Conservation (phyloP, 2,888 invertebrate genomes). For the Rosalia funebris region DNA sequence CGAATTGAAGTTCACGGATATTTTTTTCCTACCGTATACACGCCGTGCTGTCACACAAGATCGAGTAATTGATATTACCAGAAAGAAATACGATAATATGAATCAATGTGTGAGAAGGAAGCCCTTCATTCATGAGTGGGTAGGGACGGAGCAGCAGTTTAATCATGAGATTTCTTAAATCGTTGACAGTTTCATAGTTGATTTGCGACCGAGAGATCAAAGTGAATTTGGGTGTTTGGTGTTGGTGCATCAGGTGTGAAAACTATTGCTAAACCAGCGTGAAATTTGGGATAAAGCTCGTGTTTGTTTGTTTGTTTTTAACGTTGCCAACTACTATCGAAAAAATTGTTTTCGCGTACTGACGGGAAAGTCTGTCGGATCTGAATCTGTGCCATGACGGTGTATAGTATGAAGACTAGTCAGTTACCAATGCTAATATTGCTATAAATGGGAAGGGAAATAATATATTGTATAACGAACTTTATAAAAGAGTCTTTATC, state of each 20-base stretch:
- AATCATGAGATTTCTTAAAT: constrained; percentile 44
- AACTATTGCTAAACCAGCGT: background rate
- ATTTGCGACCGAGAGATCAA: constrained; percentile 31
- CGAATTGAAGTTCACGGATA: constrained; percentile 7
- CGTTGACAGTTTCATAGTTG: constrained; percentile 44
- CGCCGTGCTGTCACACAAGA: constrained; percentile 16
- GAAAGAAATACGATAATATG: constrained; percentile 36
- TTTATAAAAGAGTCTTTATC: no score
- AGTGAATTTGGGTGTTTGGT: background rate
- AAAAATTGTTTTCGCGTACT: background rate
- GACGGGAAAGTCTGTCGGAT: background rate
- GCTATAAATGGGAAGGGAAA: no score
- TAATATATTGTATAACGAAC: no score
- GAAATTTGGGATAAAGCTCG: background rate
- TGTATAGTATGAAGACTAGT: background rate
- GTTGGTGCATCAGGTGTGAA: background rate
- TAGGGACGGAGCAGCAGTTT: constrained; percentile 39
- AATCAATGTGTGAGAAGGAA: constrained; percentile 50
- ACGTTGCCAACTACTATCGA: background rate
- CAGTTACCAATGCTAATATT: no score
- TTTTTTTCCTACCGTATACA: constrained; percentile 1
- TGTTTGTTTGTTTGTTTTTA: background rate
- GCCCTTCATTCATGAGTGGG: constrained; percentile 55
- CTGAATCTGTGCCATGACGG: no score
- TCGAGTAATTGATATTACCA: constrained; percentile 46